Base-by-base conservation (phyloP, 2,113 vertebrate species). In the Ctenomys sociabilis region DNA sequence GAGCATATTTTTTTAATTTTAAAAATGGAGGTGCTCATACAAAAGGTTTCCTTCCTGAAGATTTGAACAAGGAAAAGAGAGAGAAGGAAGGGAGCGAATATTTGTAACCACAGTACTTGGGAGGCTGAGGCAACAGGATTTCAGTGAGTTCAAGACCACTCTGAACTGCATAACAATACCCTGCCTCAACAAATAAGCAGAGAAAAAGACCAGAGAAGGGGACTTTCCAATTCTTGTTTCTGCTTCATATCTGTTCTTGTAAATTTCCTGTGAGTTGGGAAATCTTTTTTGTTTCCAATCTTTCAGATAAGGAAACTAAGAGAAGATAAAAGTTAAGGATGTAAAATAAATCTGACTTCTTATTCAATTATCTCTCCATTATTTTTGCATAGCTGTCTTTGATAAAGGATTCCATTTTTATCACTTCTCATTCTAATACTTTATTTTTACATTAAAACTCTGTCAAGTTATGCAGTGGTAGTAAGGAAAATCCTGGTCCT, bases 291-390 rank as follows among this genome's bases (percentile, higher is more conserved):
- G 16, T 49, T 91, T 78, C 43, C 37, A 30, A 5, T n/a, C 78
- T 89, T 86, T 61, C 63, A 66, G 22, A 63, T 64, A 78, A 95
- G 83, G 26, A 94, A 80, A 66, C 35, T 87, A 19, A 90, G n/a
- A 35, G 16, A 37, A 91, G 78, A 89, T 0, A 43, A 78, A 54
- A 66, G 7, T 57, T 64, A 59, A 17, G 77, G 11, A 73, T 78
- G 3, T 43, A 87, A 28, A 72, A 17, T 26, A 81, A 70, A 93
- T 45, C 32, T n/a, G 24, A 63, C 26, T 88, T 22, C 59, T 82
- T 40, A 9, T 57, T 45, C 3, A 78, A 6, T 68, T n/a, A 66
- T 81, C 14, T 89, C 49, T 49, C 75, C 73, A 35, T 52, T 68
- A 22, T 45, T 75, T 45, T 1, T 70, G 66, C 35, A 28, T 17